Conservation (phyloP, 2,113 vertebrate species). For the Pongo pygmaeus region DNA sequence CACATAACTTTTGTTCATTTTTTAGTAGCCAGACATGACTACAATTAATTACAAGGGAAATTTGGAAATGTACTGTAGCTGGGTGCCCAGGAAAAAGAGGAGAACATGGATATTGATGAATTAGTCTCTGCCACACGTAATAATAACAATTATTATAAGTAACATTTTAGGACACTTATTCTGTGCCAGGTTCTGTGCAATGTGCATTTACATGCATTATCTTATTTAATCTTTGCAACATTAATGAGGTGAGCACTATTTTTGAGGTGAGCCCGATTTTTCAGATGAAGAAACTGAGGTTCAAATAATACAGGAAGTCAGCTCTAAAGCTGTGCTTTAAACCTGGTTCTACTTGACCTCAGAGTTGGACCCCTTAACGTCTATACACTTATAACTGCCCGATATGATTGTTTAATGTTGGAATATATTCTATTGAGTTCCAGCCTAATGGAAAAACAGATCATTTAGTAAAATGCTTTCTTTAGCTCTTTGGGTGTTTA, state of each 20-base stretch:
- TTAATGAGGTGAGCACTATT: background rate
- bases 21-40: background rate
- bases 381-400: background rate
- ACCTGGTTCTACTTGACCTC: background rate
- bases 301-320: background rate
- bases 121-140: background rate
- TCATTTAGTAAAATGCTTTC: constrained; percentile 56
- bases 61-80: background rate
- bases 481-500: constrained; percentile 71
- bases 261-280: background rate
- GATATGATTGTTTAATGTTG: constrained; percentile 31
- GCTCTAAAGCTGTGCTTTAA: constrained; percentile 30
- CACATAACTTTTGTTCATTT: background rate
- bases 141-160: background rate
- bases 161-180: background rate
- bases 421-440: constrained; percentile 13
- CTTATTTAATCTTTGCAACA: background rate
- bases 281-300: constrained; percentile 3
- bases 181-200: background rate
- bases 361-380: constrained; percentile 1
- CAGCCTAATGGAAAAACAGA: constrained; percentile 58
- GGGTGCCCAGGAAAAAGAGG: background rate
- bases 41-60: background rate
- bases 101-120: background rate
- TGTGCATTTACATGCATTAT: background rate